Evolutionary conservation across 2,113 vertebrate genomes (phyloP), one percentile per base, ranked within the genome.

Genomic region (Lepisosteus osseus): DNA sequence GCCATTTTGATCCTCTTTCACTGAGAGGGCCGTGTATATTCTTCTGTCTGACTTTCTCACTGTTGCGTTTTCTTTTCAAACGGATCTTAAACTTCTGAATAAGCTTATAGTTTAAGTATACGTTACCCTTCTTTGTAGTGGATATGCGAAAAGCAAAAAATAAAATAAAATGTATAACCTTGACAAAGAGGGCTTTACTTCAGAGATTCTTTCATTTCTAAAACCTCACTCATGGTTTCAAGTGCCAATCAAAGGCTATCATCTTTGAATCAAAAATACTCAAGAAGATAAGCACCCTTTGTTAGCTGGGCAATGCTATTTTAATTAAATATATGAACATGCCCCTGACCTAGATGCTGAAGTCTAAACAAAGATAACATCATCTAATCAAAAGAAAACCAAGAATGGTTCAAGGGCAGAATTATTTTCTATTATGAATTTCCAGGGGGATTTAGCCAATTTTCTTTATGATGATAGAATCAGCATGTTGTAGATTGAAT

Each of bases 381-480:
- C 94, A 90, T 79, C 87, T 91, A 92, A 94, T 93, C 93, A 93
- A 88, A 85, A 83, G 85, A 84, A 70, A 71, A 86, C 87, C 88
- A 86, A 83, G 90, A 93, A 83, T 87, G 83, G 89, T 94, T 94
- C 93, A 95, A 95, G 94, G 94, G 90, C 92, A 94, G 86, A 91
- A 87, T 88, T 90, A 90, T 92, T 91, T 92, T 93, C 89, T 87
- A 89, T 93, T 88, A 86, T 82, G 88, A 84, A 87, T 92, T 92
- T 93, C 91, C 91, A 88, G 75, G 77, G 92, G 91, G 94, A 93
- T 89, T 88, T 87, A 93, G 89, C 78, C 93, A 94, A 95, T 96
- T 94, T 94, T 94, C 93, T 90, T 88, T 88, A 90, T 93, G 91
- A 94, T 92, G 94, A 95, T 94, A 90, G 91, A 94, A 96, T 95